Base-by-base conservation (phyloP, 2,113 vertebrate species). In the Coracopsis vasa region DNA sequence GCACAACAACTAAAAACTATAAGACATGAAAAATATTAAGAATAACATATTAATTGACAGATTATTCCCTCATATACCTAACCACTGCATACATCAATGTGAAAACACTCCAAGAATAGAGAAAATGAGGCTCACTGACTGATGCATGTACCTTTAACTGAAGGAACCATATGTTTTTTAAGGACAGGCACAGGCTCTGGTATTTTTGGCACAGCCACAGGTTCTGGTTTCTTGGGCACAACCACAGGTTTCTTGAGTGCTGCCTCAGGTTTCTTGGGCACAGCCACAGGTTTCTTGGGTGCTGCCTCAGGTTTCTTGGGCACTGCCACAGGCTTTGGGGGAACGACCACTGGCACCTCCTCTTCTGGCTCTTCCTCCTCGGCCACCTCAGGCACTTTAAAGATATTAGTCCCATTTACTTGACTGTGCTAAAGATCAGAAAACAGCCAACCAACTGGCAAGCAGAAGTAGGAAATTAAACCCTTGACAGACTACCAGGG, bases 91-190 rank as follows among this genome's bases (percentile, higher is more conserved):
- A 35, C 3, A 35, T 20, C 28, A 62, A 14, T 31, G 1, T 4
- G 11, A 16, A 79, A 72, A 86, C 9, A 41, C 24, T 58, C 13
- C 70, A 10, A 42, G 8, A 86, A 51, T 0, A 80, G 2, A 58
- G 17, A 37, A 50, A 77, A 62, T 9, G 5, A 72, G 4, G 7
- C 1, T 35, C 6, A 35, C 13, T 28, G 21, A 44, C 24, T 39
- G 45, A 62, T 6, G 13, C 13, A 56, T 95, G 51, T 98, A 98
- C 97, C 96, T 97, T 95, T 86, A 64, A 54, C 16, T 13, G 71
- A 71, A 62, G 83, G n/a, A 88, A 74, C 8, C 56, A 27, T 47
- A 66, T 4, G 41, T 61, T 83, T 94, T 87, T 64, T 96, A 78
- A 95, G 77, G 7, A 86, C 29, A 74, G 89, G 31, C 7, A 90